Percentiles rank a stretch among this genome's conserved stretches.
These are phyloP conservation scores for Conus canariensis DNA, from an alignment of 2,888 invertebrate genomes.

Conservation along the genomic window DNA sequence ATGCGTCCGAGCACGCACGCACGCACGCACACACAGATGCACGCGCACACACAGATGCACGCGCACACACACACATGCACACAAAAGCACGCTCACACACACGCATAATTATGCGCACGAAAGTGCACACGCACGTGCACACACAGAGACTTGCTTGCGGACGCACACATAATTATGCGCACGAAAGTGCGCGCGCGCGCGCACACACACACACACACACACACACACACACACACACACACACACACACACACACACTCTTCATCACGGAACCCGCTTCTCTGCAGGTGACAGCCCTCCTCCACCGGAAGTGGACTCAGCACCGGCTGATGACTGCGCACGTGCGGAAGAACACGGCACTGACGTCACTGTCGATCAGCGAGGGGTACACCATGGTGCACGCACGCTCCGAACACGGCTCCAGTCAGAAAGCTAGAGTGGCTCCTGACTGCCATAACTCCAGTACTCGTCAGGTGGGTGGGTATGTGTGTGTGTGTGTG, in stretches of 20 bases:
- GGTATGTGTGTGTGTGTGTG: not conserved
- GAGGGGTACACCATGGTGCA: conserved; percentile 41
- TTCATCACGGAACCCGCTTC: too few species aligned
- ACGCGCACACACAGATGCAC: too few species aligned
- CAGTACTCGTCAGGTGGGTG: not conserved
- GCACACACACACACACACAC: not conserved
- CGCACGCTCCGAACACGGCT: conserved; percentile 34
- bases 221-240: not conserved
- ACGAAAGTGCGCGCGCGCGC: not conserved
- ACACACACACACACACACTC: not conserved
- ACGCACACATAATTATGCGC: not conserved
- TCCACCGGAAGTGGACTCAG: conserved; percentile 69
- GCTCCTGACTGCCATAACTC: conserved; percentile 34
- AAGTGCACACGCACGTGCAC: not conserved
- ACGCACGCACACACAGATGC: too few species aligned
- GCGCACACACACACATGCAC: too few species aligned
- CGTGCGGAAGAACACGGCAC: conserved; percentile 40
- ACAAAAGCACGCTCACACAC: not conserved
- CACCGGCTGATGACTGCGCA: conserved; percentile 62
- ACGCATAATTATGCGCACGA: not conserved
- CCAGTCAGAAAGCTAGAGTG: conserved; percentile 38
- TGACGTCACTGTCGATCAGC: conserved; percentile 40
- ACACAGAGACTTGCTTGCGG: not conserved
- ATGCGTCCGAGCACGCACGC: too few species aligned
- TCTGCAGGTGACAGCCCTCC: conserved; percentile 64